Percentiles rank a stretch among this genome's conserved stretches.
These are phyloP conservation scores for Brachypodius melanocephalos DNA, from an alignment of 2,113 vertebrate genomes.

Conservation along the genomic window DNA sequence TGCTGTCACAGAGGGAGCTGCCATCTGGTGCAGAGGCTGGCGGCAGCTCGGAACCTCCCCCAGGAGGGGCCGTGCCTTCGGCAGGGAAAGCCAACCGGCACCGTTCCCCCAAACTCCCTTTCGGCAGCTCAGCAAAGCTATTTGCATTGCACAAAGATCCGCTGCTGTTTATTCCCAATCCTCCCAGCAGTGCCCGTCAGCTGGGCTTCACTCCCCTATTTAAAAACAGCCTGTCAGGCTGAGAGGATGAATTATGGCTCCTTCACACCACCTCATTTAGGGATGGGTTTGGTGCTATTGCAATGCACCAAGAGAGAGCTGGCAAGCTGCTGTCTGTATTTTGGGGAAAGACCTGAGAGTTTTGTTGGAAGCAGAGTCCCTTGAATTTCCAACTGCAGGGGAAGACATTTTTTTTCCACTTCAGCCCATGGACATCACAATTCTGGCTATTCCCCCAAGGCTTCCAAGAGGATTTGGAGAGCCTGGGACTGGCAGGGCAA, in stretches of 20 bases:
- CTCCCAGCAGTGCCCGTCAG: background rate
- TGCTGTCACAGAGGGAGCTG: background rate
- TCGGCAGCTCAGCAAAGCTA: background rate
- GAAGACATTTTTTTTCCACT: background rate
- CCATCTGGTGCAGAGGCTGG: conserved; percentile 25
- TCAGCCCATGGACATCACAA: background rate
- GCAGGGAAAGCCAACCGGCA: accelerated
- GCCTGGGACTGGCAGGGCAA: background rate
- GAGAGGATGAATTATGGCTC: background rate
- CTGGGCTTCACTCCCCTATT: background rate
- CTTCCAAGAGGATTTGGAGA: background rate
- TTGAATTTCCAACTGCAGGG: background rate
- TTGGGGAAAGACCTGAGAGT: background rate
- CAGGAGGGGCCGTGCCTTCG: background rate
- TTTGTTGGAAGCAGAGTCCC: background rate
- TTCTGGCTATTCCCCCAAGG: background rate
- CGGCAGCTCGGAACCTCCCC: background rate
- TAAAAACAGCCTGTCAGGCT: background rate
- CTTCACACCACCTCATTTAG: background rate
- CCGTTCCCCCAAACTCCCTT: background rate
- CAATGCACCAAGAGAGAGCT: background rate
- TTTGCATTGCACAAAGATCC: background rate
- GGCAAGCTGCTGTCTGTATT: background rate
- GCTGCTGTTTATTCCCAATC: background rate
- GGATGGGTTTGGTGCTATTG: background rate